Conservation (phyloP, 1,140 invertebrate genomes). For the Formica selysi region DNA sequence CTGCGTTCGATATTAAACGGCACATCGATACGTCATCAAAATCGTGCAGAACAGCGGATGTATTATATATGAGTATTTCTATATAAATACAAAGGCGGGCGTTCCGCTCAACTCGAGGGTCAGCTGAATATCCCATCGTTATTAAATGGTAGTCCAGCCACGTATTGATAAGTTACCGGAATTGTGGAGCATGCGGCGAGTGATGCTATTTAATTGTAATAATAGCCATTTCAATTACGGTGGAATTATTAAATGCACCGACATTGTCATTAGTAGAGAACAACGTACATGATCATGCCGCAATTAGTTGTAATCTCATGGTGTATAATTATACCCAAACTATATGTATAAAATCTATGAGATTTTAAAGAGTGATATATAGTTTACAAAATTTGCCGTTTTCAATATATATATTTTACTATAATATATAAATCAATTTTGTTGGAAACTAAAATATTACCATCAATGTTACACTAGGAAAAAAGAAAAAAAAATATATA, state of each 20-base stretch:
- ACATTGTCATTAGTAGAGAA: neutral
- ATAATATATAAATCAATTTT: neutral
- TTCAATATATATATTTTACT: neutral
- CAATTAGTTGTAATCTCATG: conserved; percentile 2
- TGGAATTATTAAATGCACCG: conserved; percentile 22
- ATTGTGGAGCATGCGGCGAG: neutral
- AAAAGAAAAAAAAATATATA: too few species aligned
- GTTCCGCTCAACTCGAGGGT: neutral
- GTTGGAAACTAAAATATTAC: neutral
- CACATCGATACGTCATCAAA: conserved; percentile 58
- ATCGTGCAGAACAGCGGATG: conserved; percentile 33
- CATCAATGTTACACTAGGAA: neutral
- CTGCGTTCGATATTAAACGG: conserved; percentile 67
- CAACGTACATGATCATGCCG: neutral
- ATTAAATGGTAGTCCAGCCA: conserved; percentile 33
- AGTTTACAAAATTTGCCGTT: neutral
- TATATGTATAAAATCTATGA: neutral
- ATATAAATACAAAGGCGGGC: conserved; percentile 32
- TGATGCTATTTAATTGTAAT: conserved; percentile 44
- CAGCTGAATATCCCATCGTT: conserved; percentile 17
- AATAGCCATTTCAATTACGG: conserved; percentile 30
- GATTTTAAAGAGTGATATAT: neutral
- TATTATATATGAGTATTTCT: conserved; percentile 22
- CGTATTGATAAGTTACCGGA: conserved; percentile 14
- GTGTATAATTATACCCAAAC: conserved; percentile 2